These are phyloP conservation scores for Brachionus asplanchnoidis DNA, from an alignment of 1,140 invertebrate genomes.

Conservation along the genomic window DNA sequence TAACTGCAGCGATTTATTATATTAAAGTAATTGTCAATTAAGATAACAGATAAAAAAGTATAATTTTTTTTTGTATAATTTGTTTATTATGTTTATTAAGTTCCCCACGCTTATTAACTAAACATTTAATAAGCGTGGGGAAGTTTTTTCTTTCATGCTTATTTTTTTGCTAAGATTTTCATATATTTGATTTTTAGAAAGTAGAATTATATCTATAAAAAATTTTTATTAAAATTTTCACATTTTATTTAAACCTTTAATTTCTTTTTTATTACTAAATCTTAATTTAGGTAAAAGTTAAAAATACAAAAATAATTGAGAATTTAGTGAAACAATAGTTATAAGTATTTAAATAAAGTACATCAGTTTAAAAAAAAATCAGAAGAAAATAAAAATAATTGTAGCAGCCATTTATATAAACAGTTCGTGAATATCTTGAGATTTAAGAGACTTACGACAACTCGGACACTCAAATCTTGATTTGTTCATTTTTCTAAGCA, in stretches of 20 bases:
- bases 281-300: not conserved
- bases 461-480: slow-evolving; percentile 4
- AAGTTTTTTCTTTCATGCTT: too few relatives aligned
- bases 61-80: too few relatives aligned
- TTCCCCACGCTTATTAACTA: too few relatives aligned
- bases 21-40: too few relatives aligned
- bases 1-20: too few relatives aligned
- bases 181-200: too few relatives aligned
- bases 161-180: too few relatives aligned
- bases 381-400: not conserved
- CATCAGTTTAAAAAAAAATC: not conserved
- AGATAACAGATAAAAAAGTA: too few relatives aligned
- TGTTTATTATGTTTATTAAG: too few relatives aligned
- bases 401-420: not conserved
- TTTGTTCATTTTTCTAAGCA: not conserved
- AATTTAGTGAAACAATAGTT: not conserved
- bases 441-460: not conserved
- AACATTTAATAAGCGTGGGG: too few relatives aligned
- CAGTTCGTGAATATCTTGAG: not conserved
- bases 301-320: not conserved
- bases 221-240: not conserved
- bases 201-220: not conserved
- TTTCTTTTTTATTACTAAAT: not conserved
- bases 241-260: not conserved
- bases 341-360: not conserved